These are phyloP conservation scores for Galaxias olidus DNA, from an alignment of 2,797 vertebrate genomes.

Conservation along the genomic window DNA sequence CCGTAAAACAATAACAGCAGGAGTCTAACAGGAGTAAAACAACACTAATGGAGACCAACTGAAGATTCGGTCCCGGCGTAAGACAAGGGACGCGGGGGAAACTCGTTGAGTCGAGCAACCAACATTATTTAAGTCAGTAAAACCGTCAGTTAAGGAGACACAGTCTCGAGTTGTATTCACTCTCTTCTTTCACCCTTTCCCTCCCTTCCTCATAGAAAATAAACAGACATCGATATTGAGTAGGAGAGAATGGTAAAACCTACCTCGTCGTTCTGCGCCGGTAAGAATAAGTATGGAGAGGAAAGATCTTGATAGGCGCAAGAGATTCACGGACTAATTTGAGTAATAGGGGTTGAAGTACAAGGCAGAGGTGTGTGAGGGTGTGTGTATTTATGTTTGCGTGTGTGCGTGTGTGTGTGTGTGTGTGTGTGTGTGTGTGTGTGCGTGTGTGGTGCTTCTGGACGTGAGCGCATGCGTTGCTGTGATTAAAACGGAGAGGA, in stretches of 20 bases:
- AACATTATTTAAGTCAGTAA: too few relatives aligned
- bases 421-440: constrained; percentile 24
- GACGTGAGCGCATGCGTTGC: background rate
- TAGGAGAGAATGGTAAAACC: constrained; percentile 23
- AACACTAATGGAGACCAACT: too few relatives aligned
- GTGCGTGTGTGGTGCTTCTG: background rate
- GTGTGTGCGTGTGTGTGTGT: constrained; percentile 26
- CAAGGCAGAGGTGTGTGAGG: constrained; percentile 46
- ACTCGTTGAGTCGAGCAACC: too few relatives aligned
- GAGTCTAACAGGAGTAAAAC: background rate
- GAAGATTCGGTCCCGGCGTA: too few relatives aligned
- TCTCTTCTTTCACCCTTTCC: background rate
- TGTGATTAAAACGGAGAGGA: background rate
- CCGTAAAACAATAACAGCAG: constrained; percentile 45
- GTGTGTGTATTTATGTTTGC: constrained; percentile 22
- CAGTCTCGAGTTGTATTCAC: background rate
- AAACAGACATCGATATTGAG: background rate
- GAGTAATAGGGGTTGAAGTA: constrained; percentile 70
- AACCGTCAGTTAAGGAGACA: too few relatives aligned
- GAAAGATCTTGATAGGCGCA: constrained; percentile 38
- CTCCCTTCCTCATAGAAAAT: background rate
- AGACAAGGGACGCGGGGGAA: too few relatives aligned
- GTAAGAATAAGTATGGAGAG: constrained; percentile 17
- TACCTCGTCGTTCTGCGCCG: constrained; percentile 51
- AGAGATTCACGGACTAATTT: constrained; percentile 53